Evolutionary conservation across 2,797 vertebrate species (phyloP), one percentile per base, ranked within the genome.

Genomic region (Psittacula echo): DNA sequence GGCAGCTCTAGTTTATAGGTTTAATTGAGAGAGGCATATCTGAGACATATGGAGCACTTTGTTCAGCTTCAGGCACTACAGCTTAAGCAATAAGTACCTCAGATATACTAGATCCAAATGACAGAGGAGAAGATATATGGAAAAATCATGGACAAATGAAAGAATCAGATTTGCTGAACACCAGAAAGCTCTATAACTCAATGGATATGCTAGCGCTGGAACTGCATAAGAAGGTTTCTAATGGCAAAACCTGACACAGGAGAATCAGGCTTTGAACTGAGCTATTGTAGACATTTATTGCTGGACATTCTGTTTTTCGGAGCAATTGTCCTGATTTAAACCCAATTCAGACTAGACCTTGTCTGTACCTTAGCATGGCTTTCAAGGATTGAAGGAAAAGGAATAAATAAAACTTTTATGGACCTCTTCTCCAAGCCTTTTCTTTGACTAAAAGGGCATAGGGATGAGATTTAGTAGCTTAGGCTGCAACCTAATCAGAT

Each of bases 21-120:
- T 85, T 93, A 85, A 93, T 71, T 90, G 88, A 79, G 80, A 77
- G 44, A 88, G 60, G 42, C 42, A 6, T 60, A 73, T 70, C 80
- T 84, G 73, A 88, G 85, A 68, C n/a, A 7, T 1, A 21, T 41
- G 70, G 50, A 78, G 71, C 0, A 0, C 53, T 85, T 78, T 72
- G 48, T 29, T 56, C 89, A 68, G 44, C 75, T 80, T 67, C 81
- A 91, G 68, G 44, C 68, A 51, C 56, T 34, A 23, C 32, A 81
- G 24, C 16, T 47, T 54, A 11, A 84, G 34, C 22, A 54, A 20
- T 29, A 37, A 1, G 10, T 30, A 7, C 73, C 84, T 60, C 37
- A 94, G 54, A 89, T 11, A 68, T 32, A 7, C 0, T 0, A 56
- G 48, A 82, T 74, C 13, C 79, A 75, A 68, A 47, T 13, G 47